phyloP scores from a whole-genome alignment of 2,113 vertebrate species.

The Theristicus caerulescens region DNA sequence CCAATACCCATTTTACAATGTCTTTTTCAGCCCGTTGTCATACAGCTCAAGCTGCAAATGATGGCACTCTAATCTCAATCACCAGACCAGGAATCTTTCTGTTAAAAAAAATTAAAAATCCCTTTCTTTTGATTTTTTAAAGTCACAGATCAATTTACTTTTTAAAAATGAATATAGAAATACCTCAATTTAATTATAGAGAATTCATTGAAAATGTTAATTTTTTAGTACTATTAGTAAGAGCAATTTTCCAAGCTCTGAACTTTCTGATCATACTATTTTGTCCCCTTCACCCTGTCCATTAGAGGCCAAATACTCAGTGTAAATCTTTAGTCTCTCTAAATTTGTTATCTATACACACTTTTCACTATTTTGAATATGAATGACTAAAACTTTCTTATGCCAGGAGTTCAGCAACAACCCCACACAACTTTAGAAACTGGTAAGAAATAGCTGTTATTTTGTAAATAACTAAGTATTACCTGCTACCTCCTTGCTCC shows the following conservation, averaged over 20 bases:
- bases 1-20: neutral
- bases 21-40: neutral
- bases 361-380: neutral
- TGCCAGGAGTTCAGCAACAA: conserved; percentile 6
- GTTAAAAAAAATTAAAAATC: neutral
- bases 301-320: neutral
- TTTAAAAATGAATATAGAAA: neutral
- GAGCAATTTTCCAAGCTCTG: neutral
- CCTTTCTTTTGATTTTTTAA: neutral
- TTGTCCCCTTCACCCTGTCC: neutral
- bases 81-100: neutral
- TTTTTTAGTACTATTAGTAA: neutral
- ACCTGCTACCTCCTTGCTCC: conserved; percentile 98
- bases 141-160: neutral
- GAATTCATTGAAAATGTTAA: neutral
- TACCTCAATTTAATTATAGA: neutral
- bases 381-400: neutral
- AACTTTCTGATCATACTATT: neutral
- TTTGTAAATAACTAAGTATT: conserved; percentile 69
- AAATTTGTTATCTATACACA: neutral
- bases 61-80: neutral
- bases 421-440: neutral
- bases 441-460: conserved; percentile 33
- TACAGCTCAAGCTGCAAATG: neutral
- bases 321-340: neutral